Evolutionary conservation across 2,113 vertebrate genomes (phyloP).

Genomic region (Dipodomys spectabilis): DNA sequence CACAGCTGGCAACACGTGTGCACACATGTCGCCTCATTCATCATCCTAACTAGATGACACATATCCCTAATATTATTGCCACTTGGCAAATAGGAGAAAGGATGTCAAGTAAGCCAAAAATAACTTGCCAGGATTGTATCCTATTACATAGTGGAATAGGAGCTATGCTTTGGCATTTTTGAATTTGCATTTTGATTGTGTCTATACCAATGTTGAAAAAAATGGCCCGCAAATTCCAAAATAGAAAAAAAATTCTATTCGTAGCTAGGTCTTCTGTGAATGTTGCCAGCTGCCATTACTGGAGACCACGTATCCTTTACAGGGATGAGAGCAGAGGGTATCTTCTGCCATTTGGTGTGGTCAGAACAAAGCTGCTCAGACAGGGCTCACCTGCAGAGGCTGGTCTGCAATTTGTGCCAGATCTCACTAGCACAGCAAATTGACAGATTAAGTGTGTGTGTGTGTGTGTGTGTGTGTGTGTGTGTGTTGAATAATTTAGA

Average conservation of each 20-base stretch:
- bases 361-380: accelerated
- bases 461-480: too few relatives aligned
- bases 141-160: neutral
- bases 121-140: neutral
- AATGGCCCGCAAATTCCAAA: neutral
- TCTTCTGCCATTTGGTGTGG: neutral
- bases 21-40: neutral
- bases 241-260: neutral
- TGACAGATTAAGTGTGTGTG: neutral
- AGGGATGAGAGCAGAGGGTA: neutral
- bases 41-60: neutral
- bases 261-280: neutral
- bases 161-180: neutral
- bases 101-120: neutral
- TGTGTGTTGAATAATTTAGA: neutral
- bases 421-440: neutral
- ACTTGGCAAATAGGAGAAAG: constrained; percentile 20
- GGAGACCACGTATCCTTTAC: too few relatives aligned
- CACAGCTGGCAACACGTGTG: constrained; percentile 26
- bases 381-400: accelerated
- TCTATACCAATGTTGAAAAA: neutral
- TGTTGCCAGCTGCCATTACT: neutral
- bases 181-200: neutral
- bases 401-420: neutral
- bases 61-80: neutral